Evolutionary conservation across 2,888 invertebrate genomes (phyloP).

Genomic region (Drosophila falleni): DNA sequence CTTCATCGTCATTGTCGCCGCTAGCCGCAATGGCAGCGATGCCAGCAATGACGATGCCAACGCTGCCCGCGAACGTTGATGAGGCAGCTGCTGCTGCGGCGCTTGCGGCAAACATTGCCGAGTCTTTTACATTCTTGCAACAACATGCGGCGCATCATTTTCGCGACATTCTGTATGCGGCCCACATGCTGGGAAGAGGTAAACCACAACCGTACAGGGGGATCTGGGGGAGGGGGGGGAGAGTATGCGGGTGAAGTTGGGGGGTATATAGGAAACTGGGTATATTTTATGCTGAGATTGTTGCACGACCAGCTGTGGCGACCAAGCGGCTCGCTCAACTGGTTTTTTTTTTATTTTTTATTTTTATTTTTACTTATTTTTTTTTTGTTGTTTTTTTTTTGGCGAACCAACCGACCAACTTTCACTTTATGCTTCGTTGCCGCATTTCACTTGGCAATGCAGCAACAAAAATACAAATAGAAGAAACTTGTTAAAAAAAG

Average conservation of each 20-base stretch:
- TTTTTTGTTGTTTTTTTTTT: slow-evolving; percentile 44
- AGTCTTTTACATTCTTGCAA: slow-evolving; percentile 85
- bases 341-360: slow-evolving; percentile 51
- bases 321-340: slow-evolving; percentile 62
- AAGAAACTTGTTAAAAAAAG: background rate
- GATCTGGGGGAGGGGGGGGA: background rate
- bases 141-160: slow-evolving; percentile 86
- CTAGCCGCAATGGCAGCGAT: slow-evolving; percentile 79
- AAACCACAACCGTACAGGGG: slow-evolving; percentile 62
- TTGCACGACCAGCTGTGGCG: slow-evolving; percentile 65
- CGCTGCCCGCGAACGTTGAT: slow-evolving; percentile 41
- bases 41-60: slow-evolving; percentile 57
- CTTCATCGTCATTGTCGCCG: slow-evolving; percentile 73
- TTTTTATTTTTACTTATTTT: slow-evolving; percentile 36
- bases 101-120: slow-evolving; percentile 85
- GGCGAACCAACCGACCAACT: slow-evolving; percentile 63
- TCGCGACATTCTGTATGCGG: slow-evolving; percentile 89
- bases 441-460: slow-evolving; percentile 61
- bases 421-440: slow-evolving; percentile 75
- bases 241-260: background rate
- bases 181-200: slow-evolving; percentile 88
- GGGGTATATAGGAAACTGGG: slow-evolving; percentile 6
- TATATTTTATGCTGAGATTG: slow-evolving; percentile 29
- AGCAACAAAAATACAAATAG: background rate
- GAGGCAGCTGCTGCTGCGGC: slow-evolving; percentile 76